Evolutionary conservation across 2,113 vertebrate genomes (phyloP).

Genomic region (Oryzias woworae): DNA sequence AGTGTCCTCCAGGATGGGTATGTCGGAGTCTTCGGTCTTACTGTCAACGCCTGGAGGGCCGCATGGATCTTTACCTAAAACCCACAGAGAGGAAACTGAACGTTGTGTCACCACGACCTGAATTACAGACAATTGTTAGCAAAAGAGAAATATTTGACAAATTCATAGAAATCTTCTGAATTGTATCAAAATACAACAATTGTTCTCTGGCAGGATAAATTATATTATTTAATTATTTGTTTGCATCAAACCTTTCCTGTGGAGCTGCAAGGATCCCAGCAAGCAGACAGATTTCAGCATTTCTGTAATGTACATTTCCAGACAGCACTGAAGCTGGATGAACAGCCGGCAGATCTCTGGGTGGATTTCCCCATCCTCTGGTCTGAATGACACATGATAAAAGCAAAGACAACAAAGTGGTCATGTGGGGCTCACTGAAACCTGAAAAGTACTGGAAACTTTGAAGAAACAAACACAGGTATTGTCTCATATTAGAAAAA

Average conservation of each 20-base stretch:
- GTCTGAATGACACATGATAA: slow-evolving; percentile 72
- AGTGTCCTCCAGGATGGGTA: slow-evolving; percentile 89
- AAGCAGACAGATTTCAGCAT: slow-evolving; percentile 98
- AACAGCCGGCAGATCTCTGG: slow-evolving; percentile 97
- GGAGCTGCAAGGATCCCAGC: slow-evolving; percentile 94
- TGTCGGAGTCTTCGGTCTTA: slow-evolving; percentile 87
- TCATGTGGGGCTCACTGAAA: not conserved
- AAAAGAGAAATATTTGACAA: too few species aligned
- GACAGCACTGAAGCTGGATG: slow-evolving; percentile 96
- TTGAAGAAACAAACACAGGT: too few species aligned
- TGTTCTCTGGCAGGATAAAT: too few species aligned
- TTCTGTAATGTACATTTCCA: slow-evolving; percentile 99
- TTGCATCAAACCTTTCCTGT: slow-evolving; percentile 87
- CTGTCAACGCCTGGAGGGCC: slow-evolving; percentile 76
- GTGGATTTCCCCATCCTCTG: slow-evolving; percentile 97
- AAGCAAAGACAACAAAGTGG: slow-evolving; percentile 10
- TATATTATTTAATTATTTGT: not conserved
- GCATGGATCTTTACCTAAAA: slow-evolving; percentile 84
- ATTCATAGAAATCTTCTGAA: too few species aligned
- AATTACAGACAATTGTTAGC: not conserved
- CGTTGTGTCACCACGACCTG: not conserved
- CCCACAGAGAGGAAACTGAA: slow-evolving; percentile 31
- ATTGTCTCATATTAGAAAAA: too few species aligned
- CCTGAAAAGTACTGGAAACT: not conserved
- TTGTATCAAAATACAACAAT: too few species aligned